A percentile compares a stretch with the other conserved stretches of the same genome.
These are phyloP conservation scores for Euura lappo DNA, from an alignment of 1,140 invertebrate genomes.

Conservation along the genomic window DNA sequence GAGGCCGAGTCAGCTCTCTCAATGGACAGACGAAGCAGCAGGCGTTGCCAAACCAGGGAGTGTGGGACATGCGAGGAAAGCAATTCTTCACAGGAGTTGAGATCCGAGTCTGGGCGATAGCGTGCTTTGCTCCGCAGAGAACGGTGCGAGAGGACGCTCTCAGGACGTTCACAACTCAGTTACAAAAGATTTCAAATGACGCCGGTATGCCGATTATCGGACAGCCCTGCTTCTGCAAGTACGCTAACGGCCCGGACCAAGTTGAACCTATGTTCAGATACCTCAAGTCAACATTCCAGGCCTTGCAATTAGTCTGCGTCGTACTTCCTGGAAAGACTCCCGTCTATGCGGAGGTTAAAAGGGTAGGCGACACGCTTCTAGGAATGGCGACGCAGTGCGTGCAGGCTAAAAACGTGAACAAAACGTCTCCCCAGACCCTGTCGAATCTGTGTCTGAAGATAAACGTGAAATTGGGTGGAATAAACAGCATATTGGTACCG, in stretches of 20 bases:
- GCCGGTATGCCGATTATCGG: constrained; percentile 99
- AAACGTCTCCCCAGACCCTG: constrained; percentile 98
- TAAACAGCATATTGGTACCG: constrained; percentile 98
- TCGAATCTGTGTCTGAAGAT: constrained; percentile 99
- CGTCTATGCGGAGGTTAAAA: constrained; percentile 99
- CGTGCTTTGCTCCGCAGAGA: constrained; percentile 98
- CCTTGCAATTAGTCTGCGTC: constrained; percentile 96
- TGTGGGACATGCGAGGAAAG: constrained; percentile 99
- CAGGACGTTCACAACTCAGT: constrained; percentile 92
- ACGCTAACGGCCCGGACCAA: constrained; percentile 98
- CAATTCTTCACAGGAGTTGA: constrained; percentile 99
- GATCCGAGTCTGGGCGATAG: constrained; percentile 99
- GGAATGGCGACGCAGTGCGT: constrained; percentile 99
- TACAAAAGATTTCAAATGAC: constrained; percentile 99
- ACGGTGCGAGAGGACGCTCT: constrained; percentile 97
- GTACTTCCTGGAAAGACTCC: constrained; percentile 99
- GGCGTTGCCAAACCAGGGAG: constrained; percentile 97
- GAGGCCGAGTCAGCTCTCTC: constrained; percentile 89
- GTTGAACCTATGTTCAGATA: constrained; percentile 99
- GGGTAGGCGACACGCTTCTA: constrained; percentile 98
- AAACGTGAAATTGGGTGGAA: constrained; percentile 99
- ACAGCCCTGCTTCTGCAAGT: constrained; percentile 99
- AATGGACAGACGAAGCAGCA: constrained; percentile 90
- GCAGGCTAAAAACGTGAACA: constrained; percentile 99
- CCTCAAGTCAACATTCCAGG: constrained; percentile 94